These are phyloP conservation scores for Rhadina sibilatrix DNA, from an alignment of 2,113 vertebrate species.

Conservation along the genomic window DNA sequence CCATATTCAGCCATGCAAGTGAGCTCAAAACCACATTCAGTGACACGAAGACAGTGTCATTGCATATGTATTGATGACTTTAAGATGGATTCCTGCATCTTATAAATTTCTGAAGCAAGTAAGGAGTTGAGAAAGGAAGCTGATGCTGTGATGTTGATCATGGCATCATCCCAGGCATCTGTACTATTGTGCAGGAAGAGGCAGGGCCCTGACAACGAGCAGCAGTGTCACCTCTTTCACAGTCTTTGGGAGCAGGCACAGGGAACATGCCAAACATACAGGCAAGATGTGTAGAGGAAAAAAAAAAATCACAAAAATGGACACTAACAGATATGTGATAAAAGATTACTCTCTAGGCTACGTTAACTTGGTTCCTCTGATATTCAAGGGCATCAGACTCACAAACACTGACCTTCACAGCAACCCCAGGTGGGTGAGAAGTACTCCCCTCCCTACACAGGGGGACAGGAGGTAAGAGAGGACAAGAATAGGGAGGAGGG, in stretches of 20 bases:
- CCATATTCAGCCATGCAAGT: not conserved
- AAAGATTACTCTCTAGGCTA: not conserved
- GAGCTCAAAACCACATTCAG: not conserved
- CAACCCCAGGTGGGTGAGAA: not conserved
- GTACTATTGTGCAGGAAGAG: not conserved
- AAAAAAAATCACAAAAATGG: not conserved
- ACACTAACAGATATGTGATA: not conserved
- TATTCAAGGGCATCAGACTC: not conserved
- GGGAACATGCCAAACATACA: not conserved
- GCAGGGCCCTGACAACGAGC: not conserved
- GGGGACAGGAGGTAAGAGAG: not conserved
- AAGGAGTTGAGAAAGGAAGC: not conserved
- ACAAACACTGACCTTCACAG: not conserved
- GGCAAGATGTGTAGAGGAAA: not conserved
- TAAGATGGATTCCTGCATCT: not conserved
- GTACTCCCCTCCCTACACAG: not conserved
- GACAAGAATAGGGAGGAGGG: not conserved
- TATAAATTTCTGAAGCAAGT: not conserved
- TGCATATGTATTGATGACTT: not conserved
- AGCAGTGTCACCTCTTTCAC: not conserved
- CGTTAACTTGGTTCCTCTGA: fast-evolving
- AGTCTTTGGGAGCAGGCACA: not conserved
- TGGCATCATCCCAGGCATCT: fast-evolving
- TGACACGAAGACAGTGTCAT: not conserved
- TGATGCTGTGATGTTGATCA: not conserved